These are phyloP conservation scores for Apostichopus japonicus DNA, from an alignment of 35 echinoderm and acorn worm genomes.

Conservation along the genomic window DNA sequence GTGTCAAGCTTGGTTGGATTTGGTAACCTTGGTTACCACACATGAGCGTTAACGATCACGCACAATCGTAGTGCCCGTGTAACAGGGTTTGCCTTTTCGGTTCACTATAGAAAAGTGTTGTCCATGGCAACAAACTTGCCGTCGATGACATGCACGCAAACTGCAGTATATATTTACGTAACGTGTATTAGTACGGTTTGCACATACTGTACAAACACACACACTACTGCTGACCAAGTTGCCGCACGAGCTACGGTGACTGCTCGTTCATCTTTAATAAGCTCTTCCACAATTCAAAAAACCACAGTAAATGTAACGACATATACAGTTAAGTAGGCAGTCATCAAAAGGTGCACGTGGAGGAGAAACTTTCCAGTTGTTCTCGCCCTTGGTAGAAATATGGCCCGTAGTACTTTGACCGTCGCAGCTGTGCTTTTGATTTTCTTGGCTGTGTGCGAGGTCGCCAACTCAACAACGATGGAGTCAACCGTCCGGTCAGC, in stretches of 20 bases:
- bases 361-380: no score
- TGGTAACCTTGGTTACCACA: no score
- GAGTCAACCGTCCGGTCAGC: not conserved
- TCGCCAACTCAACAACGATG: not conserved
- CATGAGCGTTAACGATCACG: no score
- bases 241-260: not conserved
- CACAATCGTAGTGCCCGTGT: no score
- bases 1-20: no score
- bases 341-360: not conserved
- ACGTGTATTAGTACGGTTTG: not conserved
- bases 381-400: no score
- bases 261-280: not conserved
- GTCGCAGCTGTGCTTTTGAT: not conserved
- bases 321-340: not conserved
- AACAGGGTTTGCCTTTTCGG: no score
- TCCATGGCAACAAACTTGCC: not conserved
- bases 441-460: not conserved
- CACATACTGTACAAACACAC: not conserved
- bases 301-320: not conserved
- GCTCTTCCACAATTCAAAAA: not conserved
- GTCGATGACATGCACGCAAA: no score
- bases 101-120: not conserved
- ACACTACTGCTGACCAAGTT: not conserved
- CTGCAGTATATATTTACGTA: no score
- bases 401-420: no score